Base-by-base conservation (phyloP, 2,113 vertebrate genomes). In the Pleuronectes platessa region DNA sequence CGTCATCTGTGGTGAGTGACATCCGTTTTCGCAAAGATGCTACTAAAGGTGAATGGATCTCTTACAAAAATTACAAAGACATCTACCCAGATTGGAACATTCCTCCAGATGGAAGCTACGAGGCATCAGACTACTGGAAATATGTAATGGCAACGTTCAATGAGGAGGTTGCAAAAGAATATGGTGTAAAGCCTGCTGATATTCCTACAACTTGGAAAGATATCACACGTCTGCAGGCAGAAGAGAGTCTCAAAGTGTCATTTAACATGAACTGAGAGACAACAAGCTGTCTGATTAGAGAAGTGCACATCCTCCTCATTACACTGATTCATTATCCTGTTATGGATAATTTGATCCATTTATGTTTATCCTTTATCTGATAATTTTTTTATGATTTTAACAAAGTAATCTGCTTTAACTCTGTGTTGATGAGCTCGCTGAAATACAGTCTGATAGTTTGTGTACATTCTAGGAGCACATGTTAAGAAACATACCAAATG, bases 41-140 rank as follows among this genome's bases (percentile, higher is more conserved):
- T 0, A 92, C 89, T 21, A 2, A 82, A 0, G 0, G 4, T 5
- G 0, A 42, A 2, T 4, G 0, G 24, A 24, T 24, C 49, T 88
- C 79, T 23, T 93, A 68, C 24, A 94, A 92, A 11, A 0, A 4
- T 2, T 95, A 94, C 49, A 66, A 8, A 2, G 54, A 81, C 0
- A 74, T 93, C 49, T 90, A 59, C 23, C 86, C 87, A 0, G 71
- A 93, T 65, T 95, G 94, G 94, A 11, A 35, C 23, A 94, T 95
- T 31, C 60, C 63, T n/a, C 82, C 92, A 8, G 93, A 94, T 55
- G 0, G 0, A 53, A 94, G 88, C 54, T 89, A 91, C 5, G 0
- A 92, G 21, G 91, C 92, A 24, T 92, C 90, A 78, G 87, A 91
- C 77, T 95, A 91, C 90, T 94, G 93, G 93, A 94, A 92, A 79